Conservation (phyloP, 2,797 vertebrate species). For the Gambelia wislizenii region DNA sequence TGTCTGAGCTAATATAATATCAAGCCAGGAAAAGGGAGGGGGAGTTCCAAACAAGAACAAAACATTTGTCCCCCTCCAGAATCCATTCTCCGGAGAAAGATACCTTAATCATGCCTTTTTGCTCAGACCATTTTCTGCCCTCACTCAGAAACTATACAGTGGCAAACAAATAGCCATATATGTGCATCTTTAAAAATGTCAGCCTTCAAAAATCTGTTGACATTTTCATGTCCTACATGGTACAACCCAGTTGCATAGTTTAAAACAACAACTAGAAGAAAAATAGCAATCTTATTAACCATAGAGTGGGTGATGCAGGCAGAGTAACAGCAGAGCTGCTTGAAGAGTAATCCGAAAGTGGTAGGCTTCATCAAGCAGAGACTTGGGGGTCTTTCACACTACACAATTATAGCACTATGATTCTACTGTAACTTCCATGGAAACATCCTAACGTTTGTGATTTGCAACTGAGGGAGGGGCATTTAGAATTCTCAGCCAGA, state of each 20-base stretch:
- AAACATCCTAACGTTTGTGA: no score
- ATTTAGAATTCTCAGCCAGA: no score
- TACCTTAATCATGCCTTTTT: conserved; percentile 41
- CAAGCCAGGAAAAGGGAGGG: conserved; percentile 39
- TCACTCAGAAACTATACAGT: not conserved
- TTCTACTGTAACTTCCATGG: no score
- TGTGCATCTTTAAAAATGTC: conserved; percentile 31
- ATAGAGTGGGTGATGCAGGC: not conserved
- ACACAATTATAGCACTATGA: no score
- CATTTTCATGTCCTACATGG: not conserved
- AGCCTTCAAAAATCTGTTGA: conserved; percentile 29
- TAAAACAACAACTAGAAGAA: not conserved
- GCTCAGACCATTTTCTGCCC: not conserved
- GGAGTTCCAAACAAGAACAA: conserved; percentile 8
- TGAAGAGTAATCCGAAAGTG: not conserved
- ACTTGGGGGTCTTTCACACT: no score
- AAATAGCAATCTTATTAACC: not conserved
- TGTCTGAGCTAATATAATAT: conserved; percentile 72
- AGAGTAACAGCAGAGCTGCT: not conserved
- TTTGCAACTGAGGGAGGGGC: no score
- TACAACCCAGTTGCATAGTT: conserved; percentile 15
- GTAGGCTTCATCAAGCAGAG: not conserved
- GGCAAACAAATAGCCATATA: conserved; percentile 34
- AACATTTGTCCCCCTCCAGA: not conserved
- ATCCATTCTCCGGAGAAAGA: conserved; percentile 26